Conservation (phyloP, 30 jellyfish, hydroid and myxozoan genomes). For the Pelagia noctiluca region DNA sequence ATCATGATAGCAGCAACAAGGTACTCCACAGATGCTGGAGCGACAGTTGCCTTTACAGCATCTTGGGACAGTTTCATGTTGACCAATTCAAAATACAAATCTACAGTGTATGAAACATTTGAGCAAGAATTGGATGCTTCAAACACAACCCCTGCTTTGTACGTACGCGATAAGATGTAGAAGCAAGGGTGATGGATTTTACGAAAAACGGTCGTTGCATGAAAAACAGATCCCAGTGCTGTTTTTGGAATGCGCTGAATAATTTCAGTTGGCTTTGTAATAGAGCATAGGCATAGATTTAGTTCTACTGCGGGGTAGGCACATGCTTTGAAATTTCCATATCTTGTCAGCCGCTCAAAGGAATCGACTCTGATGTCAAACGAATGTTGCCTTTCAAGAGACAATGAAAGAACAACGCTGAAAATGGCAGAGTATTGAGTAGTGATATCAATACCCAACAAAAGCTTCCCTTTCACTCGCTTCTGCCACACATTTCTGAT, state of each 20-base stretch:
- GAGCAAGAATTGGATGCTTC: conserved; percentile 69
- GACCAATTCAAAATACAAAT: conserved; percentile 16
- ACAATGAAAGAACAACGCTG: conserved; percentile 14
- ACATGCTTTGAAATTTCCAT: conserved; percentile 52
- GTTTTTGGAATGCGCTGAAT: conserved; percentile 21
- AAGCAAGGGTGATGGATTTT: conserved; percentile 41
- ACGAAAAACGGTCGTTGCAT: conserved; percentile 14
- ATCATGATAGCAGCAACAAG: conserved; percentile 32
- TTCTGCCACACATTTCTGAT: conserved; percentile 72
- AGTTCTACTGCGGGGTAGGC: conserved; percentile 47
- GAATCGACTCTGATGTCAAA: conserved; percentile 32
- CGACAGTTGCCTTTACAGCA: neutral
- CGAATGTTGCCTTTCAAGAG: neutral
- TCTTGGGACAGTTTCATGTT: conserved; percentile 59
- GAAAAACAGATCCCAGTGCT: conserved; percentile 43
- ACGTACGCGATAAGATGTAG: conserved; percentile 28
- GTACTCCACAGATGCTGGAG: conserved; percentile 34
- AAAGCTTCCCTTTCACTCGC: neutral
- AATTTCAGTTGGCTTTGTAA: neutral
- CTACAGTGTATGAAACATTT: conserved; percentile 42
- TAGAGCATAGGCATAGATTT: conserved; percentile 50
- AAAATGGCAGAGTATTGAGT: conserved; percentile 44
- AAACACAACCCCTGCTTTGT: conserved; percentile 63
- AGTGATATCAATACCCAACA: conserved; percentile 46
- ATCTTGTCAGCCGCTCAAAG: conserved; percentile 49